Evolutionary conservation across 1,140 invertebrate species (phyloP), one percentile per base, ranked within the genome.

Genomic region (Manduca sexta): DNA sequence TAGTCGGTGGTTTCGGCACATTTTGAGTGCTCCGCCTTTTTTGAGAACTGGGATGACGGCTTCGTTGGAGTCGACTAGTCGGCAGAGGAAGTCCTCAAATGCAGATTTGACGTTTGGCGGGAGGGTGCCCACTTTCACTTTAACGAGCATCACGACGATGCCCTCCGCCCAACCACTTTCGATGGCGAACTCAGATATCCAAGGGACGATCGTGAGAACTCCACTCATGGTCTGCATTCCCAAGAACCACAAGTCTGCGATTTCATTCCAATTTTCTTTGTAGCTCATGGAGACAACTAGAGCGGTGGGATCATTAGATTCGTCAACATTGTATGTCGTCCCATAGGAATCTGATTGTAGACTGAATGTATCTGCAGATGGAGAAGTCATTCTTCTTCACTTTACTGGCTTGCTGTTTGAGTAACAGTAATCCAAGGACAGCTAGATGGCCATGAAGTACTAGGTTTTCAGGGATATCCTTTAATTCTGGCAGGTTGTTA

Each of bases 151-250:
- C 56, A 92, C 91, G 17, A 96, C 88, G 49, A 96, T 96, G 10
- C 94, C 94, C 71, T 95, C 91, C 0, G 93, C 92, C 94, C 95
- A 97, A n/a, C 95, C 95, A 69, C 94, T 95, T 62, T 97, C 95
- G 49, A 96, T 91, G 0, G 93, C 92, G 84, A 97, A 97, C 64
- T 96, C 93, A 0, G 94, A 94, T 13, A 97, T 91, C 95, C 95
- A 97, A 1, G 95, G 94, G 39, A 96, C 90, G 38, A 92, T 88
- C 2, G 92, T 88, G 6, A 97, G 78, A 0, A 97, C 91, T 3
- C 91, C 90, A 58, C 93, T 92, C 84, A 97, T 91, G 10, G 95
- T 96, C 82, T 97, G 95, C 94, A 97, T 96, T 10, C 95, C 95
- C 14, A 97, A 84, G 81, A 96, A 97, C 96, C 96, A 97, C 1